These are phyloP conservation scores for Habrosyne pyritoides DNA, from an alignment of 2,888 invertebrate genomes.

Conservation along the genomic window DNA sequence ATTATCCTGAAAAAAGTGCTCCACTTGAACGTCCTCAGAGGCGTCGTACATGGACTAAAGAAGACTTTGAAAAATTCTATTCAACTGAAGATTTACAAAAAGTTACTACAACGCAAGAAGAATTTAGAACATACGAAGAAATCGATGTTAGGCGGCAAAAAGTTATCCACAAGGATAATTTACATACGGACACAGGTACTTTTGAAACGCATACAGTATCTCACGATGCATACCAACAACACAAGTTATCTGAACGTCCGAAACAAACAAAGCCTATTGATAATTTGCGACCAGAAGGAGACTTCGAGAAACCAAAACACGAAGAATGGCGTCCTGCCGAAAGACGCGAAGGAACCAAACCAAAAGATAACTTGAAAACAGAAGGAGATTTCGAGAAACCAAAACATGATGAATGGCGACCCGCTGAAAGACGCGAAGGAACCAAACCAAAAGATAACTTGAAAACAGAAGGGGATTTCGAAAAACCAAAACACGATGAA, in stretches of 20 bases:
- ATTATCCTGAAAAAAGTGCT: conserved; percentile 84
- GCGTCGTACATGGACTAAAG: conserved; percentile 88
- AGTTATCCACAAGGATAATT: conserved; percentile 74
- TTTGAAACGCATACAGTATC: conserved; percentile 76
- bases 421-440: conserved; percentile 63
- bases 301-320: conserved; percentile 66
- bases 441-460: conserved; percentile 83
- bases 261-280: conserved; percentile 81
- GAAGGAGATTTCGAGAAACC: conserved; percentile 83
- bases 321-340: conserved; percentile 81
- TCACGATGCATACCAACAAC: conserved; percentile 62
- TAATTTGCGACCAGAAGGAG: conserved; percentile 84
- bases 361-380: conserved; percentile 81
- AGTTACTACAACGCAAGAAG: conserved; percentile 87
- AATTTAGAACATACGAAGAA: conserved; percentile 85
- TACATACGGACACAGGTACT: conserved; percentile 77
- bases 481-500: conserved; percentile 57
- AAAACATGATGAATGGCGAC: conserved; percentile 63
- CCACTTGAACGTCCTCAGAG: conserved; percentile 84
- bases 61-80: conserved; percentile 88
- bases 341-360: conserved; percentile 76
- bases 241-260: conserved; percentile 71
- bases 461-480: conserved; percentile 82
- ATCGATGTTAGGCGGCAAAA: conserved; percentile 77
- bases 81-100: conserved; percentile 81